Evolutionary conservation across 1,140 invertebrate species (phyloP).

Genomic region (Zaprionus ornatus): DNA sequence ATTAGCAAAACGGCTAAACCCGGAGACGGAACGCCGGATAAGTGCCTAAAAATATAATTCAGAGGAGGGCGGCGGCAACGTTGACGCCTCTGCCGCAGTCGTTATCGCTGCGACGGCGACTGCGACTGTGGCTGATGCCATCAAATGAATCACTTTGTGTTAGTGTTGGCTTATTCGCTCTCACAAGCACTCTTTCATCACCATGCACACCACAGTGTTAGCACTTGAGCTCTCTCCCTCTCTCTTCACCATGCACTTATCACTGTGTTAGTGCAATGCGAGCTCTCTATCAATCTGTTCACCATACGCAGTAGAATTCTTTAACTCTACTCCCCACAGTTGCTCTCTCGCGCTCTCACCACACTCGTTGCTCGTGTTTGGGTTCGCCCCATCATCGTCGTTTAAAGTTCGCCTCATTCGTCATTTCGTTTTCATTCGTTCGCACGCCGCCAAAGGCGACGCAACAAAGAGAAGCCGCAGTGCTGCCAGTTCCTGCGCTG

Average conservation of each 20-base stretch:
- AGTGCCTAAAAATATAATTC: conserved; percentile 70
- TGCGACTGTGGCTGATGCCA: conserved; percentile 51
- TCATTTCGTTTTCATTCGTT: conserved; percentile 72
- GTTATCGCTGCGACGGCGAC: background rate
- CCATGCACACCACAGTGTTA: background rate
- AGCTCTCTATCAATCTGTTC: too few species aligned
- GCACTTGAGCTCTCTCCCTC: background rate
- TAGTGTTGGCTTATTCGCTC: background rate
- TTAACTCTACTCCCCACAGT: background rate
- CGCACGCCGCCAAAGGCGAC: conserved; percentile 18
- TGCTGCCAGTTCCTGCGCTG: background rate
- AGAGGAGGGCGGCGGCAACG: conserved; percentile 45
- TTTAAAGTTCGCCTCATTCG: conserved; percentile 35
- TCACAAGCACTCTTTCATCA: background rate
- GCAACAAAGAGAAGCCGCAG: background rate
- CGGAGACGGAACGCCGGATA: conserved; percentile 34
- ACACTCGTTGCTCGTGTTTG: background rate
- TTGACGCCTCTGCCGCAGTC: conserved; percentile 14
- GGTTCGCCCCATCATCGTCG: conserved; percentile 19
- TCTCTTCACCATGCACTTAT: background rate
- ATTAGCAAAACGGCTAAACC: conserved; percentile 37
- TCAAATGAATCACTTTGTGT: conserved; percentile 58
- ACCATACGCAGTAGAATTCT: background rate
- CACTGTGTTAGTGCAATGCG: background rate
- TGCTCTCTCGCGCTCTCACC: background rate